Evolutionary conservation across 1,140 invertebrate genomes (phyloP).

Genomic region (Tribolium castaneum): DNA sequence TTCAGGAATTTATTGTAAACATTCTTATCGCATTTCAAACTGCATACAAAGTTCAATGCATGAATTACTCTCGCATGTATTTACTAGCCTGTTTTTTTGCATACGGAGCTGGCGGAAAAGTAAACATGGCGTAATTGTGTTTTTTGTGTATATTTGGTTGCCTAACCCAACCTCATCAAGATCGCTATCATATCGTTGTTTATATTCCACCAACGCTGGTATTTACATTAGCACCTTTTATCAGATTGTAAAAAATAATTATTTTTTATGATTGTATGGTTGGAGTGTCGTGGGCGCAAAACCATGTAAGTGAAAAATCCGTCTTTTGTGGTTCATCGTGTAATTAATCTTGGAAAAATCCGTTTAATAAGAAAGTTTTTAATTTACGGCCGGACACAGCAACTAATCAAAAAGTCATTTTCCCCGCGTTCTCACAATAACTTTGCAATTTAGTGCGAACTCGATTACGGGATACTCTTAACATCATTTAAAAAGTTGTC

Average conservation of each 20-base stretch:
- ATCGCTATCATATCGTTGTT: not conserved
- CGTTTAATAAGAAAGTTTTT: slow-evolving; percentile 33
- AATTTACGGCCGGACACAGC: slow-evolving; percentile 24
- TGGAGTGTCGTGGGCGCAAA: too few species aligned
- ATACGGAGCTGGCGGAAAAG: not conserved
- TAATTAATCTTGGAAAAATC: slow-evolving; percentile 2
- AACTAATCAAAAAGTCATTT: slow-evolving; percentile 32
- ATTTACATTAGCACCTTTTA: not conserved
- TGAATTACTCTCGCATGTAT: not conserved
- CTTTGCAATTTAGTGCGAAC: slow-evolving; percentile 32
- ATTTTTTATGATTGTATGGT: not conserved
- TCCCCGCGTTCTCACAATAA: slow-evolving; percentile 20
- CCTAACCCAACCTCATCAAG: not conserved
- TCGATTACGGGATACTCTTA: slow-evolving; percentile 31
- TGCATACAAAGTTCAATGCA: not conserved
- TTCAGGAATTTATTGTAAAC: slow-evolving; percentile 1
- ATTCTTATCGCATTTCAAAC: not conserved
- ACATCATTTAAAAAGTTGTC: slow-evolving; percentile 35
- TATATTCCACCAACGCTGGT: not conserved
- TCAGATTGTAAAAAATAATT: not conserved
- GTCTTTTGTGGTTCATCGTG: not conserved
- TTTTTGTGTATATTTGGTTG: not conserved
- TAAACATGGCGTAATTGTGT: not conserved
- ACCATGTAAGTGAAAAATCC: not conserved
- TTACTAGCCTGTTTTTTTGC: not conserved